These are phyloP conservation scores for Calliphora vomitoria DNA, from an alignment of 2,888 invertebrate genomes.

Conservation along the genomic window DNA sequence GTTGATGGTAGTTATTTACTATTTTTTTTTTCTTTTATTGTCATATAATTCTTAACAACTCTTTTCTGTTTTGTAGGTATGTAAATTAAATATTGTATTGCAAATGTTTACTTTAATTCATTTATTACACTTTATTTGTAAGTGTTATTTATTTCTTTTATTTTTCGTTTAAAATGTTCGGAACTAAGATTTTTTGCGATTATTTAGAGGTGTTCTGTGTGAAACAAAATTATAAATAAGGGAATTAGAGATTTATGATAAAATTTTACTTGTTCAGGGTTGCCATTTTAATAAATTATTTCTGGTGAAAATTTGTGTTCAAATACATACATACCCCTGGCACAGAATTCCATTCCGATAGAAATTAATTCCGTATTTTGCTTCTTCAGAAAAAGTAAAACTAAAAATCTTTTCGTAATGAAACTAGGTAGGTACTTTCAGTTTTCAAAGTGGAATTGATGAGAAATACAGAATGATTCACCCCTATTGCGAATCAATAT, in stretches of 20 bases:
- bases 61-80: neutral
- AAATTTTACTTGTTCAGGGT: neutral
- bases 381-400: too few species aligned
- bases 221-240: neutral
- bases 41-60: neutral
- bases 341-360: too few species aligned
- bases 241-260: neutral
- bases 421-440: too few species aligned
- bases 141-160: neutral
- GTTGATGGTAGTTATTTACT: neutral
- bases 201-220: neutral
- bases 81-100: neutral
- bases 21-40: slow-evolving; percentile 16
- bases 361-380: too few species aligned
- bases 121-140: neutral
- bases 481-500: too few species aligned
- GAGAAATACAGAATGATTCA: too few species aligned
- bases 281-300: neutral
- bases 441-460: too few species aligned
- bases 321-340: too few species aligned
- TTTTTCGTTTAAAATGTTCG: slow-evolving; percentile 12
- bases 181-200: neutral
- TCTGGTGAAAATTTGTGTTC: too few species aligned
- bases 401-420: too few species aligned
- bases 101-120: slow-evolving; percentile 8